phyloP scores from a whole-genome alignment of 2,888 invertebrate genomes.

The Pristionchus fissidentatus region DNA sequence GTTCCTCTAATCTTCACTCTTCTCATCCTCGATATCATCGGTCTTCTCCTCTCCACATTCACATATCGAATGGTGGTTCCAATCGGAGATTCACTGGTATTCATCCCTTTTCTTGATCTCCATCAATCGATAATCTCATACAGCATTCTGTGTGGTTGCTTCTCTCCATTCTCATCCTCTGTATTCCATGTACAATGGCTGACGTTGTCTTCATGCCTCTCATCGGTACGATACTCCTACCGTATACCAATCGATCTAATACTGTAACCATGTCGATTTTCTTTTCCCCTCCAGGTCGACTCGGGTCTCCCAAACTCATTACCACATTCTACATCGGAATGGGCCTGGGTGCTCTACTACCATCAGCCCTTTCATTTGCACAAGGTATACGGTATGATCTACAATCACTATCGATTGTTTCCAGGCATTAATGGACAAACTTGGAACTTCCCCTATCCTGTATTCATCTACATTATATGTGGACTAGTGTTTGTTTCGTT shows the following conservation, averaged over 20 bases:
- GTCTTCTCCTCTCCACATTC: not conserved
- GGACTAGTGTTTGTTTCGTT: slow-evolving; percentile 20
- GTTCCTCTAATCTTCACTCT: slow-evolving; percentile 9
- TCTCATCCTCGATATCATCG: slow-evolving; percentile 12
- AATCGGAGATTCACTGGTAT: not conserved
- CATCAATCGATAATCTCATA: not conserved
- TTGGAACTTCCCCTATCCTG: slow-evolving; percentile 36
- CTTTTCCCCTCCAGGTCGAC: no score
- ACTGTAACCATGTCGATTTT: no score
- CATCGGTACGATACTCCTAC: slow-evolving; percentile 28
- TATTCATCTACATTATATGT: slow-evolving; percentile 46
- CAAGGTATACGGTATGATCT: slow-evolving; percentile 28
- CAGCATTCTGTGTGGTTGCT: not conserved
- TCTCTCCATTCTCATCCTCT: not conserved
- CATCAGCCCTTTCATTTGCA: slow-evolving; percentile 43
- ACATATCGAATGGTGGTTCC: not conserved
- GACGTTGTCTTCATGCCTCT: slow-evolving; percentile 48
- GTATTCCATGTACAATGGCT: slow-evolving; percentile 48
- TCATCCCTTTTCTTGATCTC: not conserved
- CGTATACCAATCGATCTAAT: not conserved
- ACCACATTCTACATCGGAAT: slow-evolving; percentile 46
- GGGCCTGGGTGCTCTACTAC: slow-evolving; percentile 42
- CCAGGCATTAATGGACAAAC: slow-evolving; percentile 8
- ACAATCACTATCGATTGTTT: not conserved
- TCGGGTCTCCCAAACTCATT: slow-evolving; percentile 24